Evolutionary conservation across 2,888 invertebrate species (phyloP).

Genomic region (Dasypogon diadema): DNA sequence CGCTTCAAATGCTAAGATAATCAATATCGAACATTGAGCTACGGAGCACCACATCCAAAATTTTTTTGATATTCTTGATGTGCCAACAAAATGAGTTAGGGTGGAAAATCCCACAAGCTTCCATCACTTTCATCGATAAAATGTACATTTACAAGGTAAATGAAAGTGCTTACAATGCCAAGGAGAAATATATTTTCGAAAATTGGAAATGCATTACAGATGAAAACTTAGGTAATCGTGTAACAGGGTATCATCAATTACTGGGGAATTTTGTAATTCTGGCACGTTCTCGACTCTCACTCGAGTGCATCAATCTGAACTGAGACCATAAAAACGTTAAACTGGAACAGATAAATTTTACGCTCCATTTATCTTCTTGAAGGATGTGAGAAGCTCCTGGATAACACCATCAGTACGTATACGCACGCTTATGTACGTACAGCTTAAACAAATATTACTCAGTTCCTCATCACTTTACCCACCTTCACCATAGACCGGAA

Average conservation of each 20-base stretch:
- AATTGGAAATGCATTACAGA: conserved; percentile 42
- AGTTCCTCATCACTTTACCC: conserved; percentile 39
- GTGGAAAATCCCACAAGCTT: too few species aligned
- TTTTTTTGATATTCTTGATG: too few species aligned
- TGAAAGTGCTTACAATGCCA: conserved; percentile 19
- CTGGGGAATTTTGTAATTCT: conserved; percentile 46
- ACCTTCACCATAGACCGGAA: neutral
- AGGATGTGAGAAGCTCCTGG: conserved; percentile 48
- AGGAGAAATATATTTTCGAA: conserved; percentile 17
- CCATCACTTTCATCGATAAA: too few species aligned
- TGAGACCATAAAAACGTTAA: conserved; percentile 50
- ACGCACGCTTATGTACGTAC: conserved; percentile 9
- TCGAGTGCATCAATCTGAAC: conserved; percentile 51
- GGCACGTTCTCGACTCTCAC: conserved; percentile 49
- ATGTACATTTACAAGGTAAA: too few species aligned
- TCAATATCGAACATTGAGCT: too few species aligned
- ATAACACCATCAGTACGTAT: conserved; percentile 37
- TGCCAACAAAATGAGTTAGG: too few species aligned
- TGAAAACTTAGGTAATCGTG: conserved; percentile 42
- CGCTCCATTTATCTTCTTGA: conserved; percentile 51
- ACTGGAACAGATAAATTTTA: conserved; percentile 52
- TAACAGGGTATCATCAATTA: conserved; percentile 48
- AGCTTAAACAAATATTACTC: conserved; percentile 42
- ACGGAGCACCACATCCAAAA: too few species aligned
- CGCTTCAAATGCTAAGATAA: too few species aligned